Evolutionary conservation across 2,113 vertebrate species (phyloP).

Genomic region (Chrysemys picta): DNA sequence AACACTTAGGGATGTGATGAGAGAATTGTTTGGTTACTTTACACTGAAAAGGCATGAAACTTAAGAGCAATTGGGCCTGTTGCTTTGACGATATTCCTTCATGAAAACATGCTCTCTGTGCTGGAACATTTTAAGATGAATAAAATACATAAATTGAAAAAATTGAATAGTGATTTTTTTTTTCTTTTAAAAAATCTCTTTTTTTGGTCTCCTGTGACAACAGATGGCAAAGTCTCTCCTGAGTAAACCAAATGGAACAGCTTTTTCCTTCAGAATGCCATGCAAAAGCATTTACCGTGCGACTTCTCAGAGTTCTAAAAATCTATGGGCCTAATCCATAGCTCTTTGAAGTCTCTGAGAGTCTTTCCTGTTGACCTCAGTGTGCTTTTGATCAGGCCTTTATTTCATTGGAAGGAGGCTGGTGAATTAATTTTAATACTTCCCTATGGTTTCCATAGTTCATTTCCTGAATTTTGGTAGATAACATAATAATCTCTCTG

Average conservation of each 20-base stretch:
- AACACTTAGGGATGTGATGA: conserved; percentile 25
- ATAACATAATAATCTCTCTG: not conserved
- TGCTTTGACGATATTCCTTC: conserved; percentile 62
- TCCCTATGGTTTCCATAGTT: not conserved
- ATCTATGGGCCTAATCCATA: not conserved
- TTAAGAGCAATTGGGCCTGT: conserved; percentile 38
- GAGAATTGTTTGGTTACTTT: conserved; percentile 53
- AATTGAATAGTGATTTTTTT: not conserved
- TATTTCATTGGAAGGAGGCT: conserved; percentile 8
- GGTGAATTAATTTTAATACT: conserved; percentile 17
- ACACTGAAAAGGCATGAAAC: conserved; percentile 29
- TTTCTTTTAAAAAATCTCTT: not conserved
- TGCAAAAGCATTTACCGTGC: conserved; percentile 29
- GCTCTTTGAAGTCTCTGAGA: conserved; percentile 22
- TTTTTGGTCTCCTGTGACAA: conserved; percentile 17
- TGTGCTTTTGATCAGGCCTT: conserved; percentile 15
- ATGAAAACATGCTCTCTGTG: conserved; percentile 61
- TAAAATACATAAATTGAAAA: conserved; percentile 36
- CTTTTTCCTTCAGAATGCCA: conserved; percentile 45
- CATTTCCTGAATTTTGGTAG: not conserved
- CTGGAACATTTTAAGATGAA: conserved; percentile 62
- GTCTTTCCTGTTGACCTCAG: not conserved
- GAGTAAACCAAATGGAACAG: conserved; percentile 53
- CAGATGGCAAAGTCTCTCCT: conserved; percentile 64
- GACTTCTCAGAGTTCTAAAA: not conserved